Evolutionary conservation across 2,888 invertebrate genomes (phyloP), one percentile per base, ranked within the genome.

Genomic region (Patella pellucida): DNA sequence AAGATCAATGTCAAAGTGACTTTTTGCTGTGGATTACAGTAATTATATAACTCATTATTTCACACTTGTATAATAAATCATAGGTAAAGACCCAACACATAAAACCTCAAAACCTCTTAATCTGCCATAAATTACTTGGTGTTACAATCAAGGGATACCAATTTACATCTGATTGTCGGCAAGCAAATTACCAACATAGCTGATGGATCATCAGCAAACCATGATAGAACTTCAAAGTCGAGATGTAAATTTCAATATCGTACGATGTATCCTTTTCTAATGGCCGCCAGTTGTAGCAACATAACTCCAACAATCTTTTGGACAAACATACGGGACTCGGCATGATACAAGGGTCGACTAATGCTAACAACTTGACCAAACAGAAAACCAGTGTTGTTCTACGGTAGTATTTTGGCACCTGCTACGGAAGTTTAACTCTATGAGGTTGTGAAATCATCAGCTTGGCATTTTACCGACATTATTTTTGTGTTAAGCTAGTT

Each of bases 221-320:
- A 19, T 14, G 19, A 62, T 23, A 62, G 19, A 23, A 62, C 62
- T 23, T 62, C 62, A 62, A 62, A 62, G 62, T 23, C 62, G 23
- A 23, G 62, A 23, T 23, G 19, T 3, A 62, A 62, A 62, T 62
- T 23, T 62, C 62, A 62, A 23, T 62, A 62, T 62, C 23, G 19
- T 14, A 23, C 62, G 9, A 11, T 62, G 62, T 62, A 62, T 62
- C 62, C 62, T 62, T 62, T 62, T 62, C 23, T 19, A 62, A 62
- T 62, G 62, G 23, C 62, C 62, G 23, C 62, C 62, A 62, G 62
- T 62, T 62, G 62, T 62, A 23, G 19, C 62, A 62, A 62, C 62
- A 62, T 14, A 23, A n/a, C 62, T 23, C 19, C 12, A 62, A 19
- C 62, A 19, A 62, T 62, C 19, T 62, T 62, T 62, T 23, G 23